A percentile compares a stretch with the other conserved stretches of the same genome.
These are phyloP conservation scores for Platycnemis pennipes DNA, from an alignment of 2,888 invertebrate genomes.

Conservation along the genomic window DNA sequence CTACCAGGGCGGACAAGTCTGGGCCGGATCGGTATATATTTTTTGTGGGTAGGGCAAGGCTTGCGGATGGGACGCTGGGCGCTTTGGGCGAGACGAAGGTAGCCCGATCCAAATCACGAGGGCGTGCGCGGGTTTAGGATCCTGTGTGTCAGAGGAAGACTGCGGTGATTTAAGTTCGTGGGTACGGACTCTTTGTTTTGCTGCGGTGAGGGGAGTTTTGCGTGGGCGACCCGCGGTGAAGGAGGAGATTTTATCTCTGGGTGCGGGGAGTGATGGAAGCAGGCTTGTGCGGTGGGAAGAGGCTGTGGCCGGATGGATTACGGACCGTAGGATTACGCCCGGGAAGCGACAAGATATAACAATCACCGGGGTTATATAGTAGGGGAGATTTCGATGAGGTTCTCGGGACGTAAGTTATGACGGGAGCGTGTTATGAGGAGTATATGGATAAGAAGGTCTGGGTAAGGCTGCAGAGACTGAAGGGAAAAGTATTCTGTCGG, in stretches of 20 bases:
- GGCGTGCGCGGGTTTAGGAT: background rate
- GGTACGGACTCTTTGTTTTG: background rate
- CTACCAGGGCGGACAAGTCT: background rate
- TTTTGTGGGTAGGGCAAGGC: too few species aligned
- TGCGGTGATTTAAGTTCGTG: slow-evolving; percentile 29
- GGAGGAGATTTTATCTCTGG: background rate
- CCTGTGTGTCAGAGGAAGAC: background rate
- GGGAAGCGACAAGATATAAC: background rate
- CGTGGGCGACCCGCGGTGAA: background rate
- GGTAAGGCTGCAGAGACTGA: background rate
- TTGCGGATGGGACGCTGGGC: background rate
- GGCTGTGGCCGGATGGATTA: background rate
- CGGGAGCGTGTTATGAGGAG: background rate
- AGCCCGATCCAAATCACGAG: background rate
- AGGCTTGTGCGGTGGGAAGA: background rate
- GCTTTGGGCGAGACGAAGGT: background rate
- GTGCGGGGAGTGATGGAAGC: background rate
- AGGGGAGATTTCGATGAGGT: background rate
- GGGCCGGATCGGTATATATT: background rate
- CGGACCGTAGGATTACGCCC: background rate
- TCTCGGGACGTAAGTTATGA: background rate
- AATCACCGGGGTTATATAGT: background rate
- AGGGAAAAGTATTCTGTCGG: background rate
- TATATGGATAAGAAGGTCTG: background rate
- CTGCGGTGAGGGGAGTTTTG: background rate